Evolutionary conservation across 1,140 invertebrate genomes (phyloP).

Genomic region (Tigriopus japonicus): DNA sequence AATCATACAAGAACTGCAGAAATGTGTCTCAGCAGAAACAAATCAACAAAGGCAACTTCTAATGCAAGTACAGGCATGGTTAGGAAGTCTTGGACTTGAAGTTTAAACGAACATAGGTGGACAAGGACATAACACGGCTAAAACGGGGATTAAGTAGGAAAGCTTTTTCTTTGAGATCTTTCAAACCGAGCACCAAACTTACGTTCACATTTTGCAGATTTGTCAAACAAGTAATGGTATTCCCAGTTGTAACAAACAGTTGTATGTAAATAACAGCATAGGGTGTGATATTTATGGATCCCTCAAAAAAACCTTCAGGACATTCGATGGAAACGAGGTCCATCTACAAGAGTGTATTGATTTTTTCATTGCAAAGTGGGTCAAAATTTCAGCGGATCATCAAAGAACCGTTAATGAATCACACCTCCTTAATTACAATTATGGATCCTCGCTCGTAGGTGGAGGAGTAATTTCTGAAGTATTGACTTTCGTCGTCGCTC

Average conservation of each 20-base stretch:
- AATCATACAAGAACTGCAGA: too few species aligned
- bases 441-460: neutral
- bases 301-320: neutral
- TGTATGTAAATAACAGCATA: too few species aligned
- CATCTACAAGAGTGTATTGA: neutral
- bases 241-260: too few species aligned
- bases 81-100: neutral
- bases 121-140: neutral
- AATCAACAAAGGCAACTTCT: too few species aligned
- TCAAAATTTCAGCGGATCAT: too few species aligned
- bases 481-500: neutral
- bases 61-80: neutral
- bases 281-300: neutral
- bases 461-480: neutral
- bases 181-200: neutral
- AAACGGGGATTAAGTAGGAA: neutral
- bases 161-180: neutral
- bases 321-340: neutral
- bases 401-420: neutral
- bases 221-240: too few species aligned
- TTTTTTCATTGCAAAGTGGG: too few species aligned
- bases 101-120: neutral
- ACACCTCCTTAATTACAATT: neutral
- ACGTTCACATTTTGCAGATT: neutral
- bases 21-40: too few species aligned